Percentiles rank a stretch among this genome's conserved stretches.
These are phyloP conservation scores for Palloptera scutellata DNA, from an alignment of 2,888 invertebrate species.

Conservation along the genomic window DNA sequence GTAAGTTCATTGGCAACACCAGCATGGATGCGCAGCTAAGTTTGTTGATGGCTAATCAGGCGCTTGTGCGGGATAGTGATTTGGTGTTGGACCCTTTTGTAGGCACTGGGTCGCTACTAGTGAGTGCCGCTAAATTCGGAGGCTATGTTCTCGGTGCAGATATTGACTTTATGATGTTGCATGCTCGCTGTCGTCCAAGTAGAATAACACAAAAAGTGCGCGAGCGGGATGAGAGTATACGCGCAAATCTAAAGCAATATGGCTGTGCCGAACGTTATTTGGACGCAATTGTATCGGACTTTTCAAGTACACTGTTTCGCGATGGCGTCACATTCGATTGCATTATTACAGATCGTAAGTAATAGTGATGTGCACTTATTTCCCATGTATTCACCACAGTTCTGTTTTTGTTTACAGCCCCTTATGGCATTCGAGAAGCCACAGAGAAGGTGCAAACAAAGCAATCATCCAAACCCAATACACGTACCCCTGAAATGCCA, in stretches of 20 bases:
- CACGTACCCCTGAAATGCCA: constrained; percentile 70
- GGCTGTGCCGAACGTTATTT: constrained; percentile 77
- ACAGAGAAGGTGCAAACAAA: constrained; percentile 76
- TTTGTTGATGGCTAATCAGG: constrained; percentile 95
- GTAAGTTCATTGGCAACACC: constrained; percentile 97
- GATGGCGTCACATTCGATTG: constrained; percentile 80
- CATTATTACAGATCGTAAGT: constrained; percentile 94
- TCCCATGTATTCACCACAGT: not conserved
- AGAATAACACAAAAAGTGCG: constrained; percentile 81
- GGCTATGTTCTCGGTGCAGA: constrained; percentile 85
- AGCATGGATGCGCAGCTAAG: constrained; percentile 98
- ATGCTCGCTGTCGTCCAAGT: constrained; percentile 83
- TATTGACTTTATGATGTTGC: constrained; percentile 93
- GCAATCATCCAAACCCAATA: constrained; percentile 65
- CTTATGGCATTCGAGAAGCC: constrained; percentile 96
- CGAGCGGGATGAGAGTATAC: constrained; percentile 85
- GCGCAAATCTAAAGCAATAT: constrained; percentile 90
- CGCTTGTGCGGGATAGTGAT: constrained; percentile 74
- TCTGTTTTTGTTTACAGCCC: constrained; percentile 71
- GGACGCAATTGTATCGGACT: constrained; percentile 91
- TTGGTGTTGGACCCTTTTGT: constrained; percentile 94
- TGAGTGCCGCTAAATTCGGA: constrained; percentile 91
- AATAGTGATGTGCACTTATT: not conserved
- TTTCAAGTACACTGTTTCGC: constrained; percentile 83
- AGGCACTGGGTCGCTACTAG: constrained; percentile 78